phyloP scores from a whole-genome alignment of 2,797 vertebrate species.

The Meda fulgida region DNA sequence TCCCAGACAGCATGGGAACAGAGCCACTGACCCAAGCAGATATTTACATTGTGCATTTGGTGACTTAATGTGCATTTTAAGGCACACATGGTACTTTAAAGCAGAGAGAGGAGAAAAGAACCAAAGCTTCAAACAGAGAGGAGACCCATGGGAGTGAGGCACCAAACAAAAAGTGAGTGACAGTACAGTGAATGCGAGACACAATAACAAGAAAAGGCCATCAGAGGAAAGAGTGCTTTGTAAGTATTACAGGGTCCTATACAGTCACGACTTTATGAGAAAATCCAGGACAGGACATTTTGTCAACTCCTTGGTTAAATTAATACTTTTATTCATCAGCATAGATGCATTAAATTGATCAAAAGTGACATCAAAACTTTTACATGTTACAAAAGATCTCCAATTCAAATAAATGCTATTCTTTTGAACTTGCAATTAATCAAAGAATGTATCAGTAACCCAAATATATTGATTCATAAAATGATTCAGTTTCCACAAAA shows the following conservation, averaged over 20 bases:
- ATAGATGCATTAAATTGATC: background rate
- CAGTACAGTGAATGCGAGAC: background rate
- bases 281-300: conserved; percentile 1
- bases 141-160: background rate
- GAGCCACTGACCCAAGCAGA: background rate
- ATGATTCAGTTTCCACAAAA: background rate
- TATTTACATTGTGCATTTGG: background rate
- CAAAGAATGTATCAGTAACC: background rate
- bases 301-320: background rate
- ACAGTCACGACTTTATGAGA: background rate
- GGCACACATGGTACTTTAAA: background rate
- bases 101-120: background rate
- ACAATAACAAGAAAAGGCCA: background rate
- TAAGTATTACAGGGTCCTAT: background rate
- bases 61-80: background rate
- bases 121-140: background rate
- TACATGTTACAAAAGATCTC: background rate
- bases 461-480: too few relatives aligned
- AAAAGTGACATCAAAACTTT: background rate
- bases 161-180: conserved; percentile 3
- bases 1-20: conserved; percentile 24
- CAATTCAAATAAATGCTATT: background rate
- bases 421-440: background rate
- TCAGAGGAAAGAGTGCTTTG: background rate
- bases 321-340: background rate